Evolutionary conservation across 2,888 invertebrate genomes (phyloP).

Genomic region (Cephus spinipes): DNA sequence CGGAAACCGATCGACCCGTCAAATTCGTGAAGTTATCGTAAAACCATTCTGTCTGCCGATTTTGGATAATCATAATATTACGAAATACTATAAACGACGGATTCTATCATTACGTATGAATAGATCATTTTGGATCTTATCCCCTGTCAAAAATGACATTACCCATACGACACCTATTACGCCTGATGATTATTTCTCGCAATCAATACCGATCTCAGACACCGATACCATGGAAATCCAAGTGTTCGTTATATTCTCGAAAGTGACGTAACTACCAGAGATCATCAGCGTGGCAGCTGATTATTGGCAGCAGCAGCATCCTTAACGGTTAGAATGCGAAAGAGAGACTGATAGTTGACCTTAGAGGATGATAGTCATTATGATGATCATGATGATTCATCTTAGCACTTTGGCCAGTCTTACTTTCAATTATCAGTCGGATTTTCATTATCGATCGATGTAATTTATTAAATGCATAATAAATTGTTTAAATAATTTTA

Average conservation of each 20-base stretch:
- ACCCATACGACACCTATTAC: not conserved
- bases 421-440: slow-evolving; percentile 2
- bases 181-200: not conserved
- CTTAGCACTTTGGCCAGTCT: slow-evolving; percentile 19
- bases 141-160: not conserved
- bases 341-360: not conserved
- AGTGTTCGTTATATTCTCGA: slow-evolving; percentile 25
- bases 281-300: not conserved
- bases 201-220: slow-evolving; percentile 20
- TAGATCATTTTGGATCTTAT: not conserved
- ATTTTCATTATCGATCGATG: slow-evolving; percentile 19
- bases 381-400: slow-evolving; percentile 33
- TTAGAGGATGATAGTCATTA: not conserved
- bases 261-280: slow-evolving; percentile 36
- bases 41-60: not conserved
- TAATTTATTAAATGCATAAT: not conserved
- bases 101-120: not conserved
- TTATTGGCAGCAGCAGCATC: not conserved
- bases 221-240: slow-evolving; percentile 9
- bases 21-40: not conserved
- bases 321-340: not conserved
- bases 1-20: slow-evolving; percentile 26
- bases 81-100: not conserved
- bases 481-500: not conserved
- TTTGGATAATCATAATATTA: not conserved